Base-by-base conservation (phyloP, 2,113 vertebrate genomes). In the Dasyurus viverrinus region DNA sequence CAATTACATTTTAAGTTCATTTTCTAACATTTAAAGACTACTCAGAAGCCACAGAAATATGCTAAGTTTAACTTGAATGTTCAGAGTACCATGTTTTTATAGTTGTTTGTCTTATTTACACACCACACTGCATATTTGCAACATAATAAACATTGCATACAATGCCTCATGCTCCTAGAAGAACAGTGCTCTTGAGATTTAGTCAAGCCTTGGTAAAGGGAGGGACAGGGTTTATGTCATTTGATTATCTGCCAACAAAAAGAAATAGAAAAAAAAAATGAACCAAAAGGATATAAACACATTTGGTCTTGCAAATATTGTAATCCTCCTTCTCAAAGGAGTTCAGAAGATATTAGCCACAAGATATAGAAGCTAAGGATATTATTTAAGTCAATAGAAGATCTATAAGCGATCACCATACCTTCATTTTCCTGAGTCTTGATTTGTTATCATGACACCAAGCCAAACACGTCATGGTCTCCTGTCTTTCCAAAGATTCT, bases 361-460 rank as follows among this genome's bases (percentile, higher is more conserved):
- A 84, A 84, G 16, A 42, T 42, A 84, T 42, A 42, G 68, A n/a
- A 22, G 1, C n/a, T 42, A 84, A 42, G n/a, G n/a, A n/a, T 42
- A 84, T 84, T 42, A 42, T 42, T 84, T 23, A 84, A 84, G n/a
- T 42, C 68, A 84, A 84, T 7, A 42, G 68, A 84, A 84, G n/a
- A 84, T 84, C 19, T 42, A 2, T 23, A 50, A 50, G n/a, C 16
- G 89, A 90, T 94, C 25, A 92, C 92, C 92, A 19, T 98, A 99
- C 99, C 99, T 99, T 99, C 99, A 99, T 99, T 98, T 99, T 99
- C 96, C 99, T 99, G 93, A 99, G 99, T 94, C 99, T 99, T 93
- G 99, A 99, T 98, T 99, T 99, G 97, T 99, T 99, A 98, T 99
- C 99, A 25, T 99, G 99, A 98, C 99, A 99, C 99, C 99, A 99